A percentile compares a stretch with the other conserved stretches of the same genome.
Conservation (phyloP, 1,140 invertebrate species). For the Leptopilina boulardi region DNA sequence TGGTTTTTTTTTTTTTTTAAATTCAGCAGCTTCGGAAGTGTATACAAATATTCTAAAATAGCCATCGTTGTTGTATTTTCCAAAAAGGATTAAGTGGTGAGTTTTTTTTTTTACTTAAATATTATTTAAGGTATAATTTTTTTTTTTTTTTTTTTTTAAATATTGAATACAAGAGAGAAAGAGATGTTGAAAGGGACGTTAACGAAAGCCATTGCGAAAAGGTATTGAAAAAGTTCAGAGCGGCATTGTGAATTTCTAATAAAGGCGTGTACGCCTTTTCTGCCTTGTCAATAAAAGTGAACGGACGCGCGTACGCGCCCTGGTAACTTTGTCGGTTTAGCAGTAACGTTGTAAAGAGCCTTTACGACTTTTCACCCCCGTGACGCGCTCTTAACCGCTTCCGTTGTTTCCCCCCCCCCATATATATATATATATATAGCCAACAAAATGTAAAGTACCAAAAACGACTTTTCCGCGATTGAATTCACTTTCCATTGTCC, state of each 20-base stretch:
- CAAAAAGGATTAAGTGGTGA: no score
- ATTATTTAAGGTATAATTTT: no score
- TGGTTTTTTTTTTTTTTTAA: no score
- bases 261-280: slow-evolving; percentile 48
- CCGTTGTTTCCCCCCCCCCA: slow-evolving; percentile 32
- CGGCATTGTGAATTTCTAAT: slow-evolving; percentile 60
- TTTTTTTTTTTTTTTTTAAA: not conserved
- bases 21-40: no score
- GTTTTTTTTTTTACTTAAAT: no score
- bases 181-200: slow-evolving; percentile 35
- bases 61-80: no score
- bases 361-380: slow-evolving; percentile 49
- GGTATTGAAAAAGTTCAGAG: slow-evolving; percentile 65
- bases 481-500: not conserved
- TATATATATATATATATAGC: no score
- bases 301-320: slow-evolving; percentile 41
- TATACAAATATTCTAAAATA: no score
- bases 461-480: not conserved
- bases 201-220: slow-evolving; percentile 42
- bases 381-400: slow-evolving; percentile 33
- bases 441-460: slow-evolving; percentile 17
- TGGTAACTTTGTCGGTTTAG: slow-evolving; percentile 45
- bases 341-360: slow-evolving; percentile 40
- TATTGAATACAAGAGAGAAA: slow-evolving; percentile 15
- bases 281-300: slow-evolving; percentile 59